These are phyloP conservation scores for Caerostris darwini DNA, from an alignment of 1,140 invertebrate species.

Conservation along the genomic window DNA sequence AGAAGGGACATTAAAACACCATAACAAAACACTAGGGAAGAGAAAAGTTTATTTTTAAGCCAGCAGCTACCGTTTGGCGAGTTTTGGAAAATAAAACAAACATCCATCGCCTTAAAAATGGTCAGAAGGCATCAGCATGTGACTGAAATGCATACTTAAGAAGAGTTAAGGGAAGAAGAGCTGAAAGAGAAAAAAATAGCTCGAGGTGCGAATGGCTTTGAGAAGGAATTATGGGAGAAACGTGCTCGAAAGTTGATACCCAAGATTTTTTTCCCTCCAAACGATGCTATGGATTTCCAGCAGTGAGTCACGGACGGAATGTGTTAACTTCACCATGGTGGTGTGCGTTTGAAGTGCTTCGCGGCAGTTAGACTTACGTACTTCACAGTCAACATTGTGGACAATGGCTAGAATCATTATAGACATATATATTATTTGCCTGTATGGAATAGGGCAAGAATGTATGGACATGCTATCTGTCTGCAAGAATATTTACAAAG, in stretches of 20 bases:
- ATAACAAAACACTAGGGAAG: not conserved
- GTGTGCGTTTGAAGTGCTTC: no score
- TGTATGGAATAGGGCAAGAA: no score
- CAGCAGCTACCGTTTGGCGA: not conserved
- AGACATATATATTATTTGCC: no score
- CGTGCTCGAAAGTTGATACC: slow-evolving; percentile 32
- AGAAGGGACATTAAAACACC: not conserved
- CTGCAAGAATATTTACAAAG: no score
- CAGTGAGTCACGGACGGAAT: slow-evolving; percentile 19
- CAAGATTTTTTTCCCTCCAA: slow-evolving; percentile 36
- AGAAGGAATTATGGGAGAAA: slow-evolving; percentile 47
- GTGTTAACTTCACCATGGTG: not conserved
- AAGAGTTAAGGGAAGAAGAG: not conserved
- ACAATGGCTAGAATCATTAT: no score
- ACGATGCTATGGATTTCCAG: slow-evolving; percentile 33
- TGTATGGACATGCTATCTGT: no score
- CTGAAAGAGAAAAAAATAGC: not conserved
- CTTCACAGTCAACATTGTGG: no score
- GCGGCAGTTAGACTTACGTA: no score
- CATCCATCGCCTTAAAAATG: not conserved
- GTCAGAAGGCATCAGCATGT: not conserved
- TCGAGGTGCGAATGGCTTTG: not conserved
- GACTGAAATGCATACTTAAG: slow-evolving; percentile 9
- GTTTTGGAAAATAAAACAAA: slow-evolving; percentile 23
- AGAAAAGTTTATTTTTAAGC: slow-evolving; percentile 6